Conservation (phyloP, 2,888 invertebrate genomes). For the Cheilosia vernalis region DNA sequence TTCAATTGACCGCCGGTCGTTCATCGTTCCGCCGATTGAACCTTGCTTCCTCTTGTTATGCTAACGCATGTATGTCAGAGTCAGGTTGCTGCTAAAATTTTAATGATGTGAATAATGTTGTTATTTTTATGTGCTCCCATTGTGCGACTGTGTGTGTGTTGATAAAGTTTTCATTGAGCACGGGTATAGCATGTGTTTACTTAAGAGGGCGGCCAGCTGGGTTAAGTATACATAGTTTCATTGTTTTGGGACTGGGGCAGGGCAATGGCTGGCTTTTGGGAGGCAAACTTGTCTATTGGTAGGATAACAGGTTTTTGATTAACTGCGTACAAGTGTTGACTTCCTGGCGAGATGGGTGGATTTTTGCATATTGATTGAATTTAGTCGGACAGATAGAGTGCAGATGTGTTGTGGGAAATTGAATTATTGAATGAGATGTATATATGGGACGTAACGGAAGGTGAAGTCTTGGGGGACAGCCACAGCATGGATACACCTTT, state of each 20-base stretch:
- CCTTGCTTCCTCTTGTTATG: conserved; percentile 12
- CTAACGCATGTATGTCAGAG: conserved; percentile 30
- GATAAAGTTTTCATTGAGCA: conserved; percentile 62
- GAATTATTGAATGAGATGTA: conserved; percentile 52
- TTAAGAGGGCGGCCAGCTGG: conserved; percentile 28
- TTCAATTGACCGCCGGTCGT: conserved; percentile 67
- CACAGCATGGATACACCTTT: neutral
- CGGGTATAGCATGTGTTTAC: conserved; percentile 59
- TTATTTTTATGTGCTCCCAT: conserved; percentile 54
- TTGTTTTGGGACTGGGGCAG: conserved; percentile 15
- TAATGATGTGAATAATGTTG: conserved; percentile 67
- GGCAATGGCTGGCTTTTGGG: neutral
- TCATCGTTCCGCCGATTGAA: neutral
- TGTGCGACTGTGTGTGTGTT: conserved; percentile 1
- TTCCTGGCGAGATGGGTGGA: conserved; percentile 36
- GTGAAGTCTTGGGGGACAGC: neutral
- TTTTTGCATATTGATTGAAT: conserved; percentile 66
- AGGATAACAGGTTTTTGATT: conserved; percentile 60
- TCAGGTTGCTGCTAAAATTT: conserved; percentile 64
- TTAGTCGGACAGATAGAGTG: conserved; percentile 6
- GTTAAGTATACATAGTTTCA: conserved; percentile 57
- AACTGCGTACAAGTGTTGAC: conserved; percentile 56
- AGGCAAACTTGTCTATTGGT: conserved; percentile 10
- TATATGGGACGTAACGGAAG: neutral
- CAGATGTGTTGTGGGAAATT: conserved; percentile 43